Conservation (phyloP, 2,797 vertebrate genomes). For the Arnoldichthys spilopterus region DNA sequence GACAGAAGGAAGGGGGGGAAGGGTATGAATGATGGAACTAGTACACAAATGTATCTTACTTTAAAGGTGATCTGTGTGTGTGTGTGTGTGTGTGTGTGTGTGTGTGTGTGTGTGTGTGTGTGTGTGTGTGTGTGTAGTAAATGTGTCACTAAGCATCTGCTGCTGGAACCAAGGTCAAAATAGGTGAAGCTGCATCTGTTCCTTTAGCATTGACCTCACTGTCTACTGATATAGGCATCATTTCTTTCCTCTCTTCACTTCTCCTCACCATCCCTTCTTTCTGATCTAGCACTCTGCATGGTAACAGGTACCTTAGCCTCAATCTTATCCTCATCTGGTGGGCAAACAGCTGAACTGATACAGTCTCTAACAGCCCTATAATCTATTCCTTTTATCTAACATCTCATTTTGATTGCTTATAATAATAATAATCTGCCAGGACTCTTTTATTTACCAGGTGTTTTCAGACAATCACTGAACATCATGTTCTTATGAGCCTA, state of each 20-base stretch:
- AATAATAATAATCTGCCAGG: no score
- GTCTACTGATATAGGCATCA: constrained; percentile 11
- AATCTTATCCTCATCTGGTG: background rate
- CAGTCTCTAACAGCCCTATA: background rate
- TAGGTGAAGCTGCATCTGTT: constrained; percentile 21
- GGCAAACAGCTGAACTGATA: background rate
- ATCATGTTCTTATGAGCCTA: no score
- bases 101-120: constrained; percentile 3
- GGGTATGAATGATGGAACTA: constrained; percentile 18
- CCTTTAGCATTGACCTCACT: constrained; percentile 5
- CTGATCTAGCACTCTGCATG: background rate
- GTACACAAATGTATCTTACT: background rate
- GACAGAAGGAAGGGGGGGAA: background rate
- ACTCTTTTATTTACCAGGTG: background rate
- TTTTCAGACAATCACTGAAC: background rate
- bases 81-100: constrained; percentile 21
- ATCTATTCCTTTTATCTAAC: no score
- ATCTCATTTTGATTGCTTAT: no score
- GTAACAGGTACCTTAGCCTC: background rate
- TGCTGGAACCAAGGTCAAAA: constrained; percentile 30
- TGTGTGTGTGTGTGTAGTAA: background rate
- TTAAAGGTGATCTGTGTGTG: constrained; percentile 5
- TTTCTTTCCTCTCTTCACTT: background rate
- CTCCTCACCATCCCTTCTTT: background rate
- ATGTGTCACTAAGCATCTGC: constrained; percentile 21